Percentiles rank a stretch among this genome's conserved stretches.
phyloP scores from a whole-genome alignment of 2,888 invertebrate genomes.

The Congeria kusceri region DNA sequence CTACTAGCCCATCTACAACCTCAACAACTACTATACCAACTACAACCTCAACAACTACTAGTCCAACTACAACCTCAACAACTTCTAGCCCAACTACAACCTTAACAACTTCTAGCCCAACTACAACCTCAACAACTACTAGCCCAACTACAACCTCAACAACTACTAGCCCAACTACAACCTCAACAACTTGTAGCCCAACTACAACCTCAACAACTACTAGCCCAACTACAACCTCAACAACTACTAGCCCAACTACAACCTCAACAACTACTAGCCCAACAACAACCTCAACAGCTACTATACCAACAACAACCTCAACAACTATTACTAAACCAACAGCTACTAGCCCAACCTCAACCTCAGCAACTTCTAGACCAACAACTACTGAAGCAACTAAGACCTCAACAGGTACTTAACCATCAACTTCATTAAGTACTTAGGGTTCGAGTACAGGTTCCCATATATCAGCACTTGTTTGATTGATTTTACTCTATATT shows the following conservation, averaged over 20 bases:
- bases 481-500: no score
- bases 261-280: background rate
- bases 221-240: background rate
- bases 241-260: background rate
- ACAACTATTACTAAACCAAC: background rate
- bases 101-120: background rate
- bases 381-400: background rate
- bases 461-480: no score
- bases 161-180: background rate
- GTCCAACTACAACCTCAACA: background rate
- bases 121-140: background rate
- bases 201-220: background rate
- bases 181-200: background rate
- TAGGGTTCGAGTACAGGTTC: no score
- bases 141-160: background rate
- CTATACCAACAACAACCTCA: background rate
- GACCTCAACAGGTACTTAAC: background rate
- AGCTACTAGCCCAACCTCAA: background rate
- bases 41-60: background rate
- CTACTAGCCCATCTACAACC: background rate
- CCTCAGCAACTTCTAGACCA: background rate
- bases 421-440: background rate
- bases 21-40: background rate
- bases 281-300: background rate
- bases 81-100: background rate